phyloP scores from a whole-genome alignment of 92 coral and sea anemone genomes.

The Epizoanthus stellaris region DNA sequence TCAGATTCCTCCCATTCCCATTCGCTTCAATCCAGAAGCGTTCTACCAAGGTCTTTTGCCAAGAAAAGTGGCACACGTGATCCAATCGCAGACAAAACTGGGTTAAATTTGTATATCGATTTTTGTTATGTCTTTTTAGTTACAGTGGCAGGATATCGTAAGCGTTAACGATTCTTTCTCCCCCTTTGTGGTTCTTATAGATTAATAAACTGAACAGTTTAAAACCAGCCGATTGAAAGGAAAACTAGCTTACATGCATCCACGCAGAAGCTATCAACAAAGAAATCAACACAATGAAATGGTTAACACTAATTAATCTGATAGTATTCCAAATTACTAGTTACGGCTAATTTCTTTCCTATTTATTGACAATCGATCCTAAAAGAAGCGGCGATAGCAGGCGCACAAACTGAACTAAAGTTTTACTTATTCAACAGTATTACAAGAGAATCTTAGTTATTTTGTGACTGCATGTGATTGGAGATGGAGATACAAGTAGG shows the following conservation, averaged over 20 bases:
- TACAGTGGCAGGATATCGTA: too few relatives aligned
- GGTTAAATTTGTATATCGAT: too few relatives aligned
- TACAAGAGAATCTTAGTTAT: neutral
- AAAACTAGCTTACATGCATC: neutral
- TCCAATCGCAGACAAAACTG: too few relatives aligned
- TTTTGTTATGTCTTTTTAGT: too few relatives aligned
- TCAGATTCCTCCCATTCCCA: too few relatives aligned
- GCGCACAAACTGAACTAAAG: neutral
- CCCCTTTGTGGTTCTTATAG: too few relatives aligned
- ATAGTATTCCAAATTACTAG: neutral
- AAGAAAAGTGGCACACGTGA: too few relatives aligned
- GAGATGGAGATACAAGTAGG: neutral
- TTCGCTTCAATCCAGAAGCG: too few relatives aligned
- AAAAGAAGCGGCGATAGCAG: neutral
- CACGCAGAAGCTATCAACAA: neutral
- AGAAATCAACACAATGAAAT: neutral
- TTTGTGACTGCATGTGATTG: neutral
- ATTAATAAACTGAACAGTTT: neutral
- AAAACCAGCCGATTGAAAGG: neutral
- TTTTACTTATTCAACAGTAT: neutral
- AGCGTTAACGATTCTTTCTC: too few relatives aligned
- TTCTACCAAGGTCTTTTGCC: too few relatives aligned
- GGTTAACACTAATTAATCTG: constrained; percentile 3
- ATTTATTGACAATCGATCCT: too few relatives aligned
- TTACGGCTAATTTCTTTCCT: neutral